phyloP scores from a whole-genome alignment of 1,140 invertebrate genomes.

The Trissolcus basalis region DNA sequence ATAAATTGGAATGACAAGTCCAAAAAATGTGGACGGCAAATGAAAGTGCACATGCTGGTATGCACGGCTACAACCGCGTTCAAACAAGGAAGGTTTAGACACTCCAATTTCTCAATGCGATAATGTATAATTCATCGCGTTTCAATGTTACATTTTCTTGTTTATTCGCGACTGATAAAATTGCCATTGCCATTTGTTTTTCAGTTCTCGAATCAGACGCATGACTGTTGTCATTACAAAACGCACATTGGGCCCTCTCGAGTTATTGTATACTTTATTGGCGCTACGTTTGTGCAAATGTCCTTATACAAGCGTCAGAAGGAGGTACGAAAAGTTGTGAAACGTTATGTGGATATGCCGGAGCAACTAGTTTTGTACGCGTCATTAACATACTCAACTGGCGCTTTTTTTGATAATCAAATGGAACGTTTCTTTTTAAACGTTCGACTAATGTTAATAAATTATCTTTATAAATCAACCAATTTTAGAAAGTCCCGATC shows the following conservation, averaged over 20 bases:
- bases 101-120: too few relatives aligned
- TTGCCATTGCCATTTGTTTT: slow-evolving; percentile 7
- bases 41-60: too few relatives aligned
- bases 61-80: too few relatives aligned
- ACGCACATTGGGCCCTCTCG: background rate
- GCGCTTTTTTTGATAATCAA: slow-evolving; percentile 19
- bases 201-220: slow-evolving; percentile 1
- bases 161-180: background rate
- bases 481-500: too few relatives aligned
- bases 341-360: slow-evolving; percentile 37
- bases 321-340: slow-evolving; percentile 42
- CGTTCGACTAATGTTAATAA: too few relatives aligned
- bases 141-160: too few relatives aligned
- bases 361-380: slow-evolving; percentile 39
- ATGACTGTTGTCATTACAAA: slow-evolving; percentile 22
- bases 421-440: slow-evolving; percentile 10
- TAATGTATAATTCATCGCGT: too few relatives aligned
- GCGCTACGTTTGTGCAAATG: slow-evolving; percentile 38
- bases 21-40: too few relatives aligned
- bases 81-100: too few relatives aligned
- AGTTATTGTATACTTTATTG: slow-evolving; percentile 16
- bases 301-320: slow-evolving; percentile 41
- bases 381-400: slow-evolving; percentile 48
- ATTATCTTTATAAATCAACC: too few relatives aligned
- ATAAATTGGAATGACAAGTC: too few relatives aligned